Base-by-base conservation (phyloP, 2,888 invertebrate genomes). In the Trilocha varians region DNA sequence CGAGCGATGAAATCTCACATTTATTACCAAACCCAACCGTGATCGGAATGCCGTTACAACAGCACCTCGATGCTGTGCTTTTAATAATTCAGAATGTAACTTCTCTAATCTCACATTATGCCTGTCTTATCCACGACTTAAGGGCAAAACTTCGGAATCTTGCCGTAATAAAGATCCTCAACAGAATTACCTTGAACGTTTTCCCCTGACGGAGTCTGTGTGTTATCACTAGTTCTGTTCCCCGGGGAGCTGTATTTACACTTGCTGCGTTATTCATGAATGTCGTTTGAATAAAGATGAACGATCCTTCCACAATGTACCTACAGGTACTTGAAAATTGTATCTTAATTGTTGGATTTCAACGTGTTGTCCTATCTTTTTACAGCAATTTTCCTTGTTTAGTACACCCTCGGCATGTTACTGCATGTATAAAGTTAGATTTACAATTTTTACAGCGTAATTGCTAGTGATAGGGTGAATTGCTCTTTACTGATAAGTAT, bases 201-300 rank as follows among this genome's bases (percentile, higher is more conserved):
- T 59, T 55, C 59, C 50, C 50, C 52, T 55, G 59, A 56, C 56
- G 54, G 49, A 55, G 56, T 53, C 62, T 62, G 62, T 57, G 59
- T 63, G 69, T 72, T 78, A 76, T 75, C 76, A 73, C 71, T 70
- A 66, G 65, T 70, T 65, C 63, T 51, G 53, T 52, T 57, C 76
- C 57, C 65, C 45, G 17, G 69, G 65, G 74, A 70, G 57, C 64
- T 70, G 70, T 78, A 72, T 75, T 78, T 74, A 75, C 70, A 63
- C 62, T 59, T 62, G 58, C 70, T 77, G 72, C 70, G 71, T 77
- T 78, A 80, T 83, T 80, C 79, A 80, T 82, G 78, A 75, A 71
- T 61, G 57, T 51, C 48, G 59, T 68, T 67, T 80, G 80, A 82
- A 80, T 83, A 80, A 77, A 78, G 77, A 82, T 82, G 78, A 78